Evolutionary conservation across 2,797 vertebrate genomes (phyloP).

Genomic region (Anomalospiza imberbis): DNA sequence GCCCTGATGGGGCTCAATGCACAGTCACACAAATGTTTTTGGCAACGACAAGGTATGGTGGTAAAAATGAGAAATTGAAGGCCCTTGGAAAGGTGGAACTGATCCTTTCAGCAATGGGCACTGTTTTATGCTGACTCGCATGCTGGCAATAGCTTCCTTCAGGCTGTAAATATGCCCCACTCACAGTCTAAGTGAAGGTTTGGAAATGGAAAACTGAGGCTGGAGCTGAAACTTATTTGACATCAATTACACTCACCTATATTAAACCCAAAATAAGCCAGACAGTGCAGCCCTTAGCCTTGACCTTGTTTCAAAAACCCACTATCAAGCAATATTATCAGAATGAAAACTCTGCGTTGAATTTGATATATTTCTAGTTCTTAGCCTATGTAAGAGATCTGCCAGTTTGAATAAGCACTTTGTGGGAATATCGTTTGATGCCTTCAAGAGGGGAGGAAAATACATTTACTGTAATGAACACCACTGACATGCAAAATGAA

Average conservation of each 20-base stretch:
- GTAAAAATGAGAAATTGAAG: background rate
- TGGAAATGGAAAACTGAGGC: background rate
- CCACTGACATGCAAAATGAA: conserved; percentile 16
- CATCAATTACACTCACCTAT: background rate
- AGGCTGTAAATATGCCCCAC: background rate
- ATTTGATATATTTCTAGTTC: background rate
- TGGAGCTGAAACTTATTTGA: background rate
- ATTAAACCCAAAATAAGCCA: background rate
- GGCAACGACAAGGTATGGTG: fast-evolving
- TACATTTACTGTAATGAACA: conserved; percentile 23
- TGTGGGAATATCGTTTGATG: background rate
- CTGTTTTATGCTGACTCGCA: background rate
- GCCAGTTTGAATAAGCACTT: conserved; percentile 36
- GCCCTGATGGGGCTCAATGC: background rate
- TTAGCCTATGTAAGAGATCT: background rate
- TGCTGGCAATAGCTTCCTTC: background rate
- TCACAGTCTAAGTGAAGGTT: background rate
- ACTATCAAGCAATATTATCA: background rate
- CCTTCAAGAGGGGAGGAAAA: background rate
- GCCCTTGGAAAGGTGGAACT: background rate
- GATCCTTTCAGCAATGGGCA: background rate
- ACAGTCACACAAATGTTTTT: background rate
- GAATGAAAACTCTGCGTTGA: background rate
- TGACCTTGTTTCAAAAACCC: background rate
- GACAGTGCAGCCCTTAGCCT: background rate